Conservation (phyloP, 2,888 invertebrate genomes). For the Meliscaeva auricollis region DNA sequence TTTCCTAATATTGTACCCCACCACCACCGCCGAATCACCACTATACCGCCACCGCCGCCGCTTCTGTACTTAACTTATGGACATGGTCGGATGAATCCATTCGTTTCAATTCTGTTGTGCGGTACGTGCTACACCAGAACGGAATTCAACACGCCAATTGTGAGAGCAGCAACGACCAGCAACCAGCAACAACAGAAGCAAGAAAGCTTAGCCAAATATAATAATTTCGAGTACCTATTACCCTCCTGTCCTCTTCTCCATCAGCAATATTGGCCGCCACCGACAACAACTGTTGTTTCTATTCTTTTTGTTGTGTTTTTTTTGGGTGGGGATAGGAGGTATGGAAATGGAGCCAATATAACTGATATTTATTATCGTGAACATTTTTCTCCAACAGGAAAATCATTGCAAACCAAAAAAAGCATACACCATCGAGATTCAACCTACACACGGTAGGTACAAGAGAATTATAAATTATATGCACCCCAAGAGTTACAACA, state of each 20-base stretch:
- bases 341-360: conserved; percentile 44
- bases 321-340: conserved; percentile 10
- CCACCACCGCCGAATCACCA: not conserved
- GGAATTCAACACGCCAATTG: conserved; percentile 75
- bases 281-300: conserved; percentile 30
- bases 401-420: conserved; percentile 25
- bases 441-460: conserved; percentile 57
- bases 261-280: conserved; percentile 21
- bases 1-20: not conserved
- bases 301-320: conserved; percentile 12
- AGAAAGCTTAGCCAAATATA: conserved; percentile 72
- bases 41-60: conserved; percentile 18
- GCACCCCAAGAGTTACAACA: conserved; percentile 61
- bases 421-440: conserved; percentile 47
- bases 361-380: conserved; percentile 59
- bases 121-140: conserved; percentile 76
- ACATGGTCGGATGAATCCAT: conserved; percentile 68
- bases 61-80: conserved; percentile 25
- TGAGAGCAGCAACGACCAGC: conserved; percentile 64
- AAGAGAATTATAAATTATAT: conserved; percentile 68
- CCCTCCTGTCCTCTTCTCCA: not conserved
- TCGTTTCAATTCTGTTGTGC: conserved; percentile 65
- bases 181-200: conserved; percentile 61
- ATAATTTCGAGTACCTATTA: conserved; percentile 33
- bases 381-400: conserved; percentile 27